Percentiles rank a stretch among this genome's conserved stretches.
phyloP scores from a whole-genome alignment of 2,888 invertebrate species.

The Lasioglossum malachurum region DNA sequence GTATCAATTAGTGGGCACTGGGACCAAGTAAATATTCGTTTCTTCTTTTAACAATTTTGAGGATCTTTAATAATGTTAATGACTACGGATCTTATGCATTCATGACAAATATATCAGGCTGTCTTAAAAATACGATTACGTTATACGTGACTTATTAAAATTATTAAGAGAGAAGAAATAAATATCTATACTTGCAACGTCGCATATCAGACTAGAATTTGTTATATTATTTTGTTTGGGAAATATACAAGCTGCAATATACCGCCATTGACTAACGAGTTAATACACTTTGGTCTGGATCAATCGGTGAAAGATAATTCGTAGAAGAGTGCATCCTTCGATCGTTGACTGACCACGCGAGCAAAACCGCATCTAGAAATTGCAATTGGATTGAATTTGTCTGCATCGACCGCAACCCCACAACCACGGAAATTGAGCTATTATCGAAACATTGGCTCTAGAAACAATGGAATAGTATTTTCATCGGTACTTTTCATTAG shows the following conservation, averaged over 20 bases:
- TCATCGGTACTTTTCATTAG: no score
- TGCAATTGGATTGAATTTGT: constrained; percentile 55
- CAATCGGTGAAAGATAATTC: background rate
- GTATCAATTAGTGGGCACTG: no score
- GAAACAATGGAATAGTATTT: background rate
- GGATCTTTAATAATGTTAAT: no score
- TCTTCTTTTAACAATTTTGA: no score
- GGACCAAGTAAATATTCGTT: no score
- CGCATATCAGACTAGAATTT: no score
- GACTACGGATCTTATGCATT: no score
- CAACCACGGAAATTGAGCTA: constrained; percentile 52
- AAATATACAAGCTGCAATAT: background rate
- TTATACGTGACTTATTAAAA: no score
- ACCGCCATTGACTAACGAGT: background rate
- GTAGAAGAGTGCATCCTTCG: background rate
- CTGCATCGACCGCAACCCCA: constrained; percentile 39
- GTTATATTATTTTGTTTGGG: background rate
- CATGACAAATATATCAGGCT: no score
- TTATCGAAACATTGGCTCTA: constrained; percentile 6
- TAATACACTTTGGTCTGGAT: background rate
- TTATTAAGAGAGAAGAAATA: no score
- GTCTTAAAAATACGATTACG: no score
- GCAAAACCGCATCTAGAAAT: constrained; percentile 31
- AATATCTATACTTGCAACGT: no score
- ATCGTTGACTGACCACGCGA: background rate